Conservation (phyloP, 2,113 vertebrate species). For the Salvator merianae region DNA sequence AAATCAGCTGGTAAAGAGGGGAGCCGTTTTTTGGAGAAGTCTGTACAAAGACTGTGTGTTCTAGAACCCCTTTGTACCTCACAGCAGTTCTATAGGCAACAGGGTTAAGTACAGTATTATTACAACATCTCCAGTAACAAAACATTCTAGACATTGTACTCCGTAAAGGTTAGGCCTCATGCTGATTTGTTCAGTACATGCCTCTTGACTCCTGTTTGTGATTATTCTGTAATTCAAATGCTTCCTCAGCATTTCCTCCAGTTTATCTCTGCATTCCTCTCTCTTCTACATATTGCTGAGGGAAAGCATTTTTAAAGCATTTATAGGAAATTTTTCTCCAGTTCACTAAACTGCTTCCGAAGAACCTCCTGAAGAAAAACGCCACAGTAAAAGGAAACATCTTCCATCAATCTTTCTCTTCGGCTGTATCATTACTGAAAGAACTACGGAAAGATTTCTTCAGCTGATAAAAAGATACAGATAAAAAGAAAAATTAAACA, state of each 20-base stretch:
- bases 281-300: neutral
- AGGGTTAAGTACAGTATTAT: rapidly evolving
- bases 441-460: slow-evolving; percentile 68
- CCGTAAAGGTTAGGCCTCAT: neutral
- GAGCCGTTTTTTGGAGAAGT: neutral
- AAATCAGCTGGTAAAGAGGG: neutral
- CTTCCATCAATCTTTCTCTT: slow-evolving; percentile 42
- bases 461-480: slow-evolving; percentile 57
- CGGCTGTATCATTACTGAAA: slow-evolving; percentile 55
- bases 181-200: neutral
- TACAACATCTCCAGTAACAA: neutral
- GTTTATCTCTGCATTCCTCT: neutral
- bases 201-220: neutral
- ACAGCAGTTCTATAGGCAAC: neutral
- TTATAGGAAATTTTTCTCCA: neutral
- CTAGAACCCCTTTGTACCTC: neutral
- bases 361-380: slow-evolving; percentile 7
- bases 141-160: neutral
- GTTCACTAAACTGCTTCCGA: neutral
- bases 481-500: neutral
- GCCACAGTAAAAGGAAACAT: neutral
- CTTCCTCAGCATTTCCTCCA: neutral
- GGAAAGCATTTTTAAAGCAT: neutral
- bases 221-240: neutral
- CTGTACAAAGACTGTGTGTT: neutral